A percentile compares a stretch with the other conserved stretches of the same genome.
phyloP scores from a whole-genome alignment of 2,113 vertebrate species.

The Falco punctatus region DNA sequence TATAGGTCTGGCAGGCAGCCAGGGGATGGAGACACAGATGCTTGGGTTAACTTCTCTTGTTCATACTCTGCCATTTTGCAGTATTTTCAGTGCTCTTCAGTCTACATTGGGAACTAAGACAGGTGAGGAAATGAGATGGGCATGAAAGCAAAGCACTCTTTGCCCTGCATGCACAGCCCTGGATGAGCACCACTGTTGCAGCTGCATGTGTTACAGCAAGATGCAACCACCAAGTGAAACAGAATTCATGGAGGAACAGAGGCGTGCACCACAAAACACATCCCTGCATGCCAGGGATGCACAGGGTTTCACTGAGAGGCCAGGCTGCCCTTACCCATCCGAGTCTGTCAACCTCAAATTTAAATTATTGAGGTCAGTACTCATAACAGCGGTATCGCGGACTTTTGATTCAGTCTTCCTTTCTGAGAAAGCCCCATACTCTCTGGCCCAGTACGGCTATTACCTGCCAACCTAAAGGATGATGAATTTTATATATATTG shows the following conservation, averaged over 20 bases:
- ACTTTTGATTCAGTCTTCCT: constrained; percentile 22
- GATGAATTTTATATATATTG: constrained; percentile 60
- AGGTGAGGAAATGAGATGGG: neutral
- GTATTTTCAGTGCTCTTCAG: neutral
- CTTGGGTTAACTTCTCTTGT: neutral
- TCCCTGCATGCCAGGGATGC: neutral
- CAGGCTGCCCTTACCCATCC: neutral
- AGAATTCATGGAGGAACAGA: neutral
- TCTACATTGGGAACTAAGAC: neutral
- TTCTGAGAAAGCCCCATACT: neutral
- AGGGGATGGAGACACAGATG: neutral
- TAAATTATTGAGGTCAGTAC: constrained; percentile 25
- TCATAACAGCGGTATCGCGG: neutral
- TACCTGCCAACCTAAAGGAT: constrained; percentile 60
- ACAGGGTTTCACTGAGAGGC: neutral
- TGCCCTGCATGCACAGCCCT: neutral
- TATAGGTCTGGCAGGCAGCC: neutral
- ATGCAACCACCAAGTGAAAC: neutral
- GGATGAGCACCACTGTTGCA: fast-evolving
- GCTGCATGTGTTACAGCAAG: neutral
- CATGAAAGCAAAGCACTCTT: neutral
- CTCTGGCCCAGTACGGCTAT: constrained; percentile 1
- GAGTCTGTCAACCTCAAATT: neutral
- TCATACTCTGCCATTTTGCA: neutral
- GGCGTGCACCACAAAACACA: neutral